phyloP scores from a whole-genome alignment of 1,140 invertebrate species.

The Pseudomyrmex flavicornis region DNA sequence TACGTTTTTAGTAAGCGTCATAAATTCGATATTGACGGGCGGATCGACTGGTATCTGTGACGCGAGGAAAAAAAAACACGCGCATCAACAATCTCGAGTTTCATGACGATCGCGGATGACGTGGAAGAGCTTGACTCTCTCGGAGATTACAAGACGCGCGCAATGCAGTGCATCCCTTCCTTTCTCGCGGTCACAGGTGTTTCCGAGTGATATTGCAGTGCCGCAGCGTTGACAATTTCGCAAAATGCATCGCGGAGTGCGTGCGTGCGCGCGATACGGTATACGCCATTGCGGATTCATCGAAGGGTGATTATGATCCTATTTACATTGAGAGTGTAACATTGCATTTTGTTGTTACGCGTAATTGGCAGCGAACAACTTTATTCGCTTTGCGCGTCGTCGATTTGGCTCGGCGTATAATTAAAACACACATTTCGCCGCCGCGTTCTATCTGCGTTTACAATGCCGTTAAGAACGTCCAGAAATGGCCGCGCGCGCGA shows the following conservation, averaged over 20 bases:
- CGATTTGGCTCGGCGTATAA: conserved; percentile 38
- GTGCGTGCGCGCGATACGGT: background rate
- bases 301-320: conserved; percentile 2
- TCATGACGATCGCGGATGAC: conserved; percentile 32
- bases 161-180: background rate
- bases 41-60: conserved; percentile 27
- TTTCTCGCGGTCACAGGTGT: conserved; percentile 29
- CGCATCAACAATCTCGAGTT: conserved; percentile 36
- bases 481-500: conserved; percentile 13
- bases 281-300: conserved; percentile 8
- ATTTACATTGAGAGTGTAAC: conserved; percentile 33
- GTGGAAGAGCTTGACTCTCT: conserved; percentile 37
- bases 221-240: conserved; percentile 26
- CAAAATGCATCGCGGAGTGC: conserved; percentile 7
- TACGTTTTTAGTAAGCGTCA: conserved; percentile 38
- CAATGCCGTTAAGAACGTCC: conserved; percentile 21
- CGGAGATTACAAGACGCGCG: conserved; percentile 34
- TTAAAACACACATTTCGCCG: conserved; percentile 26
- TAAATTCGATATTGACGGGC: conserved; percentile 45
- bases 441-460: background rate
- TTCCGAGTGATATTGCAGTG: conserved; percentile 20
- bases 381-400: conserved; percentile 40
- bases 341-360: conserved; percentile 31
- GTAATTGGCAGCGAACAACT: conserved; percentile 21
- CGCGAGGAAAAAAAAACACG: background rate